Conservation (phyloP, 2,113 vertebrate species). For the Polypterus bichir region DNA sequence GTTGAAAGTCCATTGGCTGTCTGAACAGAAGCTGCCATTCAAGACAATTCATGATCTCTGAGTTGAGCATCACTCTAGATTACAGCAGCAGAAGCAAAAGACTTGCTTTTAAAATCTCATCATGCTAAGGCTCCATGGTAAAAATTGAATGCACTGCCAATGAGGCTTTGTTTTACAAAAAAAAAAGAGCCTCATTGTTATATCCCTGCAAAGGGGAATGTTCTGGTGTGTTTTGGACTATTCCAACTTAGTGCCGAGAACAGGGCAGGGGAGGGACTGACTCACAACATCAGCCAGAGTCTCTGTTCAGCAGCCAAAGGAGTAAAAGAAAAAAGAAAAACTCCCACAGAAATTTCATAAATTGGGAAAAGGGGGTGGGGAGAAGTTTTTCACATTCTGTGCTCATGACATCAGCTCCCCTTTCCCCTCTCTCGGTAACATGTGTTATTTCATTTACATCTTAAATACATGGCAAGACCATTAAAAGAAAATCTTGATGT, state of each 20-base stretch:
- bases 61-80: not conserved
- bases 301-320: conserved; percentile 1
- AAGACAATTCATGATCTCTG: not conserved
- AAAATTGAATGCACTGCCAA: not conserved
- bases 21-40: not conserved
- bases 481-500: too few relatives aligned
- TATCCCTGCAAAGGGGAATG: conserved; percentile 1
- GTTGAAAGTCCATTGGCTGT: not conserved
- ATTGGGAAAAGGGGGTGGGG: conserved; percentile 14
- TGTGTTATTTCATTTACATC: conserved; percentile 32
- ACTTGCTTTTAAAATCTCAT: conserved; percentile 4
- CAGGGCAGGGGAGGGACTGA: not conserved
- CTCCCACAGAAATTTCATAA: conserved; percentile 30
- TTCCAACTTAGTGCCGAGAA: not conserved
- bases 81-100: not conserved
- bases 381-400: conserved; percentile 39
- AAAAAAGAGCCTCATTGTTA: conserved; percentile 4
- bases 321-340: too few relatives aligned
- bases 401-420: conserved; percentile 44
- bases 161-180: not conserved
- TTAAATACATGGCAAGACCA: not conserved
- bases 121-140: not conserved
- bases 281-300: not conserved
- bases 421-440: conserved; percentile 24
- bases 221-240: not conserved